A percentile compares a stretch with the other conserved stretches of the same genome.
phyloP scores from a whole-genome alignment of 1,140 invertebrate species.

The Dendroctonus ponderosae region DNA sequence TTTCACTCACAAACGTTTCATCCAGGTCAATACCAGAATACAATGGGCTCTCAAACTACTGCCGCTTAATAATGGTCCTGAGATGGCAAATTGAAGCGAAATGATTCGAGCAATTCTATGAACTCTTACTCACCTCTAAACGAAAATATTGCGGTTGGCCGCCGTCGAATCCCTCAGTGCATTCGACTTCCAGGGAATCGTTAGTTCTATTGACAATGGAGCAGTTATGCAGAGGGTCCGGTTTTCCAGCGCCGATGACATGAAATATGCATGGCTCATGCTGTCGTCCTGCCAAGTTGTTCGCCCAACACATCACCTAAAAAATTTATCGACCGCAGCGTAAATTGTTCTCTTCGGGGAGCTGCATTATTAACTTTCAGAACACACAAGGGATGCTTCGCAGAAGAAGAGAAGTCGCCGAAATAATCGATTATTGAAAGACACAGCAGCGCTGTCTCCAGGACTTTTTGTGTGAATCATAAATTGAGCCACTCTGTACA shows the following conservation, averaged over 20 bases:
- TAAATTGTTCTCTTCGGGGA: background rate
- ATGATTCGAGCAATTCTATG: background rate
- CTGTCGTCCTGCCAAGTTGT: slow-evolving; percentile 66
- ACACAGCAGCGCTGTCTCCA: background rate
- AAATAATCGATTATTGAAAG: too few relatives aligned
- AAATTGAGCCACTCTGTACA: too few relatives aligned
- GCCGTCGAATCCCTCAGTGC: slow-evolving; percentile 75
- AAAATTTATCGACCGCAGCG: slow-evolving; percentile 6
- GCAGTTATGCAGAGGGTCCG: slow-evolving; percentile 78
- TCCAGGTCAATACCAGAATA: too few relatives aligned
- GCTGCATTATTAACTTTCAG: background rate
- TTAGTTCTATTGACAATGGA: slow-evolving; percentile 76
- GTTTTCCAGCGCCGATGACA: slow-evolving; percentile 73
- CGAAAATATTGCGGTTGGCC: slow-evolving; percentile 65
- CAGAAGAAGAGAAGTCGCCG: too few relatives aligned
- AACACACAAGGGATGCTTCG: background rate
- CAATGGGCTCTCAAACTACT: too few relatives aligned
- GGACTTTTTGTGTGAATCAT: background rate
- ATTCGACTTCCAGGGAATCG: slow-evolving; percentile 72
- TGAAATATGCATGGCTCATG: slow-evolving; percentile 70
- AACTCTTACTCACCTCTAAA: slow-evolving; percentile 25
- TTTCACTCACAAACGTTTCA: too few relatives aligned
- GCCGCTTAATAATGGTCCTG: background rate
- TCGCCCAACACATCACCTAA: slow-evolving; percentile 60
- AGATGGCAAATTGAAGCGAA: background rate